These are phyloP conservation scores for Habropoda laboriosa DNA, from an alignment of 1,140 invertebrate genomes.

Conservation along the genomic window DNA sequence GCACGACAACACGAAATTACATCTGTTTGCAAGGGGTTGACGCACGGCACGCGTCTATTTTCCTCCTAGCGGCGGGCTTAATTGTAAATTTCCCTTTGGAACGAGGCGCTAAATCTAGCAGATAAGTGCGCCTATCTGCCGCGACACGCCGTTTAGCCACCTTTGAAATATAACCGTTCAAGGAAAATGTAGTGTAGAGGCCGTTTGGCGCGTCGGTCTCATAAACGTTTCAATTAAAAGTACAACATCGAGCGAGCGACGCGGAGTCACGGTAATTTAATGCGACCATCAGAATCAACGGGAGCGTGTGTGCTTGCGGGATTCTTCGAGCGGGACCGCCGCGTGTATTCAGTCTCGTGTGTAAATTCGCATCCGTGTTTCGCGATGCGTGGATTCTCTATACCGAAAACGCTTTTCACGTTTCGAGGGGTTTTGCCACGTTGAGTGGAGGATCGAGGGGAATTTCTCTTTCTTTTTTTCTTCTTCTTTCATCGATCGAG, in stretches of 20 bases:
- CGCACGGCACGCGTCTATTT: slow-evolving; percentile 16
- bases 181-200: background rate
- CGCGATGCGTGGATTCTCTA: too few relatives aligned
- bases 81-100: slow-evolving; percentile 34
- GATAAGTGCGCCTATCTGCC: slow-evolving; percentile 28
- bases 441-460: too few relatives aligned
- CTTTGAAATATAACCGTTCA: slow-evolving; percentile 28
- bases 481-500: too few relatives aligned
- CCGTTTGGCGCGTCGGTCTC: slow-evolving; percentile 2
- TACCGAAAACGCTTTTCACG: too few relatives aligned
- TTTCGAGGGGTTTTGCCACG: too few relatives aligned
- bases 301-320: background rate
- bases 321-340: too few relatives aligned
- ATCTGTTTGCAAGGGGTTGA: background rate
- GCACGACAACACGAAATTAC: slow-evolving; percentile 8
- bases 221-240: slow-evolving; percentile 40
- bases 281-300: background rate
- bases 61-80: background rate
- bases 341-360: too few relatives aligned
- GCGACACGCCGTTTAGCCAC: slow-evolving; percentile 3
- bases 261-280: background rate
- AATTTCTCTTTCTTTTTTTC: too few relatives aligned
- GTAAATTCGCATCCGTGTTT: too few relatives aligned
- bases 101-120: slow-evolving; percentile 31
- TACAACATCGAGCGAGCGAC: background rate